Evolutionary conservation across 2,888 invertebrate genomes (phyloP).

Genomic region (Terebella lapidaria): DNA sequence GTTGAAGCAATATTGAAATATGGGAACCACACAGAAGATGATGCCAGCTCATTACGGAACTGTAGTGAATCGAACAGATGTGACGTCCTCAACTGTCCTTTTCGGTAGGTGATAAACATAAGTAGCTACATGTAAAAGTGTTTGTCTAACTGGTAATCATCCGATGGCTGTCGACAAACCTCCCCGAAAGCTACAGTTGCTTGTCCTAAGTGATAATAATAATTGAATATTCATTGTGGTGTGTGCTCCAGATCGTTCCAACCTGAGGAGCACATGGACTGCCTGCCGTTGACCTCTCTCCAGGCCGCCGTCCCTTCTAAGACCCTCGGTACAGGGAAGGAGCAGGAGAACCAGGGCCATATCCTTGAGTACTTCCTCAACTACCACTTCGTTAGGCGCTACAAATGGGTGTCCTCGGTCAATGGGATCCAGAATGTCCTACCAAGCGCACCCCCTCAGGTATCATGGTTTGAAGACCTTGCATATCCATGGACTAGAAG

Average conservation of each 20-base stretch:
- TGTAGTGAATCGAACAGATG: neutral
- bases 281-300: too few species aligned
- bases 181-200: too few species aligned
- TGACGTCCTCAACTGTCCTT: neutral
- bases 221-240: too few species aligned
- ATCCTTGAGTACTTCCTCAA: neutral
- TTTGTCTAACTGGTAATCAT: neutral
- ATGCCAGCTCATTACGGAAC: neutral
- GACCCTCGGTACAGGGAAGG: too few species aligned
- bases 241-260: too few species aligned
- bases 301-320: too few species aligned
- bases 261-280: too few species aligned
- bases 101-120: neutral
- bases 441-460: neutral
- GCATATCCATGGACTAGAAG: too few species aligned
- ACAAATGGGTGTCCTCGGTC: neutral
- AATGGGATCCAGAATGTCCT: neutral
- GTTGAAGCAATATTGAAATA: neutral
- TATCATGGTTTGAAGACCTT: too few species aligned
- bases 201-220: too few species aligned
- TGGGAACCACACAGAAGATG: neutral
- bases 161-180: too few species aligned
- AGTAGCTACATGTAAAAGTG: neutral
- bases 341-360: too few species aligned
- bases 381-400: neutral